Evolutionary conservation across 2,113 vertebrate genomes (phyloP).

Genomic region (Phoxinus phoxinus): DNA sequence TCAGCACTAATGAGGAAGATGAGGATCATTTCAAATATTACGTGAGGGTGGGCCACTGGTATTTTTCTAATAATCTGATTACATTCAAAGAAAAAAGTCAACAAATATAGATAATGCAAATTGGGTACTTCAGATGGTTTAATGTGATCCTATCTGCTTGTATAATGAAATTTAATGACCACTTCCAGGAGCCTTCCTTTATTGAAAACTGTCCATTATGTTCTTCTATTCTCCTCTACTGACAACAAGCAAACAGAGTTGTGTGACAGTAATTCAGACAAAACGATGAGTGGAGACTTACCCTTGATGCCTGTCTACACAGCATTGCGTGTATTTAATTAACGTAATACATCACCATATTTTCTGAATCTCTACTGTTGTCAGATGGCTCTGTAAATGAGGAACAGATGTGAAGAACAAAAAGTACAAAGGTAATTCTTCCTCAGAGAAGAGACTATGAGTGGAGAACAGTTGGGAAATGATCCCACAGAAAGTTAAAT

Average conservation of each 20-base stretch:
- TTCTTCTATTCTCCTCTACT: slow-evolving; percentile 10
- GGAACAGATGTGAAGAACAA: slow-evolving; percentile 18
- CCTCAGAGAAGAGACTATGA: not conserved
- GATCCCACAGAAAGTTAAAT: slow-evolving; percentile 10
- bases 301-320: slow-evolving; percentile 23
- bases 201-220: slow-evolving; percentile 26
- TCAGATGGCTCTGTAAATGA: slow-evolving; percentile 32
- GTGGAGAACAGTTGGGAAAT: not conserved
- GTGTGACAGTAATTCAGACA: slow-evolving; percentile 36
- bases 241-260: slow-evolving; percentile 24
- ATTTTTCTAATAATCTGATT: slow-evolving; percentile 29
- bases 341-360: slow-evolving; percentile 20
- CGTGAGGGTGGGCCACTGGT: not conserved
- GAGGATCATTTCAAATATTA: slow-evolving; percentile 24
- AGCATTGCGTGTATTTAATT: slow-evolving; percentile 31
- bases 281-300: not conserved
- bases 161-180: slow-evolving; percentile 20
- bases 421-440: not conserved
- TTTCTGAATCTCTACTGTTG: slow-evolving; percentile 6
- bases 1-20: slow-evolving; percentile 25
- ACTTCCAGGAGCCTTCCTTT: slow-evolving; percentile 20
- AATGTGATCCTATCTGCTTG: slow-evolving; percentile 2
- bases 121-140: not conserved
- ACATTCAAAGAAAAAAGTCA: slow-evolving; percentile 13
- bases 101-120: slow-evolving; percentile 35